Evolutionary conservation across 2,113 vertebrate genomes (phyloP).

Genomic region (Poicephalus gulielmi): DNA sequence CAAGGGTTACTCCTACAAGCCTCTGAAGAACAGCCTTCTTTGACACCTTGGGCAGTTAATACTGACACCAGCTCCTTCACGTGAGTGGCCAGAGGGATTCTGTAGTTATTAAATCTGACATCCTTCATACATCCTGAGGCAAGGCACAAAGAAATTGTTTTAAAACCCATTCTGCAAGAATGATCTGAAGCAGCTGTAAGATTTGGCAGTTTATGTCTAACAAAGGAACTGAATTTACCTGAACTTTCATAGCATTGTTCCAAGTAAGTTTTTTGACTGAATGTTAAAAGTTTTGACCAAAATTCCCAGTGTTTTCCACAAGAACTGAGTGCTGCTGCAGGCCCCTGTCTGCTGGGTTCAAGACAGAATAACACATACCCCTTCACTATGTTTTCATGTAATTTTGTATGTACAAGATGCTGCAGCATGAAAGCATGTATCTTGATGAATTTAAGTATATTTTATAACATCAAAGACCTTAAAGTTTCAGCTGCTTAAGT

Average conservation of each 20-base stretch:
- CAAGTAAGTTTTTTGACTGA: background rate
- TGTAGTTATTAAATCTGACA: constrained; percentile 83
- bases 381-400: background rate
- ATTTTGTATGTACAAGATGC: background rate
- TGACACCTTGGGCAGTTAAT: constrained; percentile 79
- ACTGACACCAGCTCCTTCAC: constrained; percentile 79
- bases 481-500: background rate
- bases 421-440: background rate
- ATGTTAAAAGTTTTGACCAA: background rate
- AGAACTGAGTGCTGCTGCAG: background rate
- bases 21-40: constrained; percentile 82
- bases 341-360: background rate
- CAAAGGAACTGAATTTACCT: background rate
- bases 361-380: background rate
- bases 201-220: background rate
- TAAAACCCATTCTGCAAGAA: background rate
- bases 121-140: constrained; percentile 86
- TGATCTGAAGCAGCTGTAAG: constrained; percentile 4
- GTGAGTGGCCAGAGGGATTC: constrained; percentile 80
- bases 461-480: background rate
- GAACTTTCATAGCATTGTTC: background rate
- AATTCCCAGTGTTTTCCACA: background rate
- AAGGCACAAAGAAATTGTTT: constrained; percentile 20
- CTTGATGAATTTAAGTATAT: background rate
- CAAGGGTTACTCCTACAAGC: constrained; percentile 87